Conservation (phyloP, 2,113 vertebrate genomes). For the Scopus umbretta region DNA sequence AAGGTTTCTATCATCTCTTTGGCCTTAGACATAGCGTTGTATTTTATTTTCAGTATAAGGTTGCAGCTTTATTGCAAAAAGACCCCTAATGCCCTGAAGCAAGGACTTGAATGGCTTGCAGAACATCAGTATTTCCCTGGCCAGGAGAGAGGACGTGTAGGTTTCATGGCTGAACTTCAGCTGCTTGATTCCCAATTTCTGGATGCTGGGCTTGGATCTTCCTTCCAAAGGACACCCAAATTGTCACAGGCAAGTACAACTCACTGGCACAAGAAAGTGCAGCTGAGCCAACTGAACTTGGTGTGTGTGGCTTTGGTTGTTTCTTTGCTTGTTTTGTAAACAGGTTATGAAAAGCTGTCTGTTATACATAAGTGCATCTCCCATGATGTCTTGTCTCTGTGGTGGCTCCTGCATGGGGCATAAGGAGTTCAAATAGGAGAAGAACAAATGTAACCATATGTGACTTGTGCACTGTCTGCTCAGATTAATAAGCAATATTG, state of each 20-base stretch:
- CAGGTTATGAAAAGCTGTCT: neutral
- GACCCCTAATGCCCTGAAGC: neutral
- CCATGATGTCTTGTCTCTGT: neutral
- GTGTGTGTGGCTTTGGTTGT: neutral
- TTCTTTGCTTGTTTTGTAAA: neutral
- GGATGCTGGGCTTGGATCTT: neutral
- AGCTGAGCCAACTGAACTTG: neutral
- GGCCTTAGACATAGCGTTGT: neutral
- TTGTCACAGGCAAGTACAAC: neutral
- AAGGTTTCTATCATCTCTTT: neutral
- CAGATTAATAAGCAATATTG: neutral
- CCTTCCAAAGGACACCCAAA: neutral
- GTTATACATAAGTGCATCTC: neutral
- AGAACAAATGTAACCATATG: neutral
- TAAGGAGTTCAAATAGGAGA: neutral
- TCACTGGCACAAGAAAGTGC: neutral
- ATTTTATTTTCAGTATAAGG: neutral
- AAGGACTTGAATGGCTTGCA: neutral
- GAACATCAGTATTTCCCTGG: neutral
- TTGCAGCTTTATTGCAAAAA: no score
- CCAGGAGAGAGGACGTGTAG: neutral
- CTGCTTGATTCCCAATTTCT: neutral
- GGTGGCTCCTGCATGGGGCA: neutral
- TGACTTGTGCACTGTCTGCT: neutral
- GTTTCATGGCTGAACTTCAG: neutral